Conservation (phyloP, 1,140 invertebrate genomes). For the Caligus rogercresseyi region DNA sequence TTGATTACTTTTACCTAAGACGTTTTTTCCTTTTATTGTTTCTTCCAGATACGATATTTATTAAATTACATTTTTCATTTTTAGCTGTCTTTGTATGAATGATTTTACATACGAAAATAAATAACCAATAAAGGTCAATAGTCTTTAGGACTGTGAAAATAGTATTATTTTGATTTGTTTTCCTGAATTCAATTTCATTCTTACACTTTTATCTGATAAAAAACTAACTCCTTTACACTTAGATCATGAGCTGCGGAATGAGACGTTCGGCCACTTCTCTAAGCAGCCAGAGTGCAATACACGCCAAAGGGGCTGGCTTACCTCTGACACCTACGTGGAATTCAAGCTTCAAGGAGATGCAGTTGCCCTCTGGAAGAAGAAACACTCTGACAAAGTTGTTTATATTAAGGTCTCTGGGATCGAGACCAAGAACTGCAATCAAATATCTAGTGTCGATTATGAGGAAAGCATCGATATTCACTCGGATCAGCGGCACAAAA, state of each 20-base stretch:
- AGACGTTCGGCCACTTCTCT: neutral
- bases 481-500: constrained; percentile 21
- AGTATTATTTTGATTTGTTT: too few species aligned
- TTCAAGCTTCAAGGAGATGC: constrained; percentile 60
- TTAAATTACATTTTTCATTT: too few species aligned
- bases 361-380: constrained; percentile 59
- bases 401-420: constrained; percentile 50
- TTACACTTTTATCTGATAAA: too few species aligned
- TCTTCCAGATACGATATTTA: too few species aligned
- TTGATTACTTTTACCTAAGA: too few species aligned
- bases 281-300: neutral
- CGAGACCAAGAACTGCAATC: constrained; percentile 43
- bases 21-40: too few species aligned
- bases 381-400: constrained; percentile 43
- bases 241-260: neutral
- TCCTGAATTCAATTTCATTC: too few species aligned
- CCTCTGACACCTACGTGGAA: constrained; percentile 62
- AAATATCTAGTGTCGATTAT: constrained; percentile 29
- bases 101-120: too few species aligned
- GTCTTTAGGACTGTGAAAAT: too few species aligned
- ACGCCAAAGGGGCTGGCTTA: constrained; percentile 61
- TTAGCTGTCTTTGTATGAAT: too few species aligned
- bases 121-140: neutral
- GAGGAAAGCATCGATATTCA: constrained; percentile 30
- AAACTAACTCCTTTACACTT: neutral